Conservation (phyloP, 2,113 vertebrate species). For the Sceloporus undulatus region DNA sequence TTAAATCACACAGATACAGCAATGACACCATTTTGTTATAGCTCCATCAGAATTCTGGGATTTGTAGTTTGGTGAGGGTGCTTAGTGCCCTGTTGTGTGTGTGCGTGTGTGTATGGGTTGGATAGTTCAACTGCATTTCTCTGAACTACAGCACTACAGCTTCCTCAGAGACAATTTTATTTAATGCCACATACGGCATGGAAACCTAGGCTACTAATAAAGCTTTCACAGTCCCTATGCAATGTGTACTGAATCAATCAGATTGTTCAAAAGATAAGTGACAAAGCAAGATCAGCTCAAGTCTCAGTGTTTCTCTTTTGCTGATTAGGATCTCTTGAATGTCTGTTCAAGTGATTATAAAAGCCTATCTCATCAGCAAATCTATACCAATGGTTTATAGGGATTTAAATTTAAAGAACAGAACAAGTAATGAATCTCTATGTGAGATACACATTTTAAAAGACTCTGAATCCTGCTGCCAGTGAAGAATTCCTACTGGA, state of each 20-base stretch:
- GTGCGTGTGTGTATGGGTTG: too few relatives aligned
- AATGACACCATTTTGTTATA: too few relatives aligned
- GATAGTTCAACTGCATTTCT: too few relatives aligned
- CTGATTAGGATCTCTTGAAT: conserved; percentile 9
- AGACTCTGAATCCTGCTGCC: neutral
- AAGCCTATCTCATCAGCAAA: neutral
- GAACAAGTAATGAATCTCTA: conserved; percentile 10
- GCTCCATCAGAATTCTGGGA: too few relatives aligned
- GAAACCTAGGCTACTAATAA: neutral
- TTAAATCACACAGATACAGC: too few relatives aligned
- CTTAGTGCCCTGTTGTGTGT: too few relatives aligned
- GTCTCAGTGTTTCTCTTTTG: neutral
- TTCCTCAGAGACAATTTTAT: too few relatives aligned
- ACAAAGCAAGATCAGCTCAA: conserved; percentile 2
- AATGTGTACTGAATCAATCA: neutral
- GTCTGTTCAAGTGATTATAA: conserved; percentile 26
- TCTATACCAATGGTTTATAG: conserved; percentile 2
- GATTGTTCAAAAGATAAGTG: neutral
- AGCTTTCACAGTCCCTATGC: neutral
- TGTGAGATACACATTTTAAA: conserved; percentile 4
- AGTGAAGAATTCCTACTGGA: neutral
- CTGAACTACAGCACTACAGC: too few relatives aligned
- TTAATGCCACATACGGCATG: neutral
- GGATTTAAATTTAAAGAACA: conserved; percentile 31
- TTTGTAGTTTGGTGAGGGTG: too few relatives aligned